Percentiles rank a stretch among this genome's conserved stretches.
These are phyloP conservation scores for Epinotia nisella DNA, from an alignment of 2,888 invertebrate species.

Conservation along the genomic window DNA sequence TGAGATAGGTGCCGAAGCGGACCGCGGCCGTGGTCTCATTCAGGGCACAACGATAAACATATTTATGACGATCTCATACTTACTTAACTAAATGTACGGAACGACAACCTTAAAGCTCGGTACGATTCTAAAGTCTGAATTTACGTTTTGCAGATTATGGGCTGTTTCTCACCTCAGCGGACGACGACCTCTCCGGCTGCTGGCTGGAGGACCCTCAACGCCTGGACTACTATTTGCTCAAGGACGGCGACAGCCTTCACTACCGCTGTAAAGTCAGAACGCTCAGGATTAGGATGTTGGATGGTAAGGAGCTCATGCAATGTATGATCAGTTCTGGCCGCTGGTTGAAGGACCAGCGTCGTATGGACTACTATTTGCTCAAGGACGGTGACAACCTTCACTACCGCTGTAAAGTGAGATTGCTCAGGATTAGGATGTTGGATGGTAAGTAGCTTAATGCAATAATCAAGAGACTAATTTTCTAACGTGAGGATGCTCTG, in stretches of 20 bases:
- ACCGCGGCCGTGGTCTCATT: too few relatives aligned
- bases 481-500: too few relatives aligned
- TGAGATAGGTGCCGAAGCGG: too few relatives aligned
- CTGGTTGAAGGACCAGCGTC: conserved; percentile 96
- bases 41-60: too few relatives aligned
- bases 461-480: too few relatives aligned
- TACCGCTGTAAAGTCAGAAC: conserved; percentile 95
- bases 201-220: conserved; percentile 97
- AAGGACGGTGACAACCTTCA: conserved; percentile 96
- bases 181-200: conserved; percentile 95
- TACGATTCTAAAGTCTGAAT: too few relatives aligned
- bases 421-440: conserved; percentile 95
- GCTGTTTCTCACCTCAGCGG: conserved; percentile 96
- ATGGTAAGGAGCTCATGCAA: conserved; percentile 82
- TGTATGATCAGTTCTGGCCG: conserved; percentile 95
- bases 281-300: conserved; percentile 96
- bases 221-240: conserved; percentile 97
- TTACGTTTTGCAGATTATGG: conserved; percentile 91
- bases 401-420: conserved; percentile 94
- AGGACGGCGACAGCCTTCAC: conserved; percentile 96
- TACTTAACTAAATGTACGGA: too few relatives aligned
- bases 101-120: too few relatives aligned
- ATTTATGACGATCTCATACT: too few relatives aligned
- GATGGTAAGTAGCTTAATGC: conserved; percentile 86
- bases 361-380: conserved; percentile 97